Base-by-base conservation (phyloP, 2,113 vertebrate genomes). In the Melospiza melodia region DNA sequence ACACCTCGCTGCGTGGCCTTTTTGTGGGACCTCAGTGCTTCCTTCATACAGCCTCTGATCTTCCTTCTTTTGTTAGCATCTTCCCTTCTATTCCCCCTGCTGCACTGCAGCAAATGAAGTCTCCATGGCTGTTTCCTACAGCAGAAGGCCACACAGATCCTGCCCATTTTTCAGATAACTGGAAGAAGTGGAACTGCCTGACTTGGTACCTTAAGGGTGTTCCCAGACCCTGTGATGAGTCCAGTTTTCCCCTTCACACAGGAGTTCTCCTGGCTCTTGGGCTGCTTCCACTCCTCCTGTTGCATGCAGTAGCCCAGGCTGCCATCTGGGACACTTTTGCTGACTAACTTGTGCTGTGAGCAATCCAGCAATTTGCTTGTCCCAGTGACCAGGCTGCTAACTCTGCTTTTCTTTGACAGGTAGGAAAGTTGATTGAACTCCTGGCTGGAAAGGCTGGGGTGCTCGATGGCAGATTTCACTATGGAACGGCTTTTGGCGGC, bases 371-470 rank as follows among this genome's bases (percentile, higher is more conserved):
- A 7, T 21, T 37, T 59, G 15, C 43, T 69, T 2, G 0, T 48
- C 5, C 15, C 16, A 16, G 17, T 27, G 54, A 73, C 41, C 65
- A 81, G 35, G 52, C 72, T 80, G 46, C 35, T 39, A 49, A 90
- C 25, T 95, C 58, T 94, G 51, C n/a, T 85, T 91, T 90, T 37
- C 49, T 28, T 84, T 88, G 31, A 17, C 96, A 99, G 99, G 99
- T 99, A 75, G 99, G 99, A 43, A 99, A 99, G 94, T 87, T 99
- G 79, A 99, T 99, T 11, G 99, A 99, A 87, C 98, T 99, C 73
- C 94, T 99, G 94, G 99, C 99, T 7, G 99, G 99, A 85, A 99
- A 99, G 94, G 99, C 99, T 0, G 99, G 99, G 1, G 99, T 99
- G 73, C 94, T 99, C 2, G 99, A 99, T 12, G 99, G 99, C 65